Evolutionary conservation across 2,888 invertebrate genomes (phyloP), one percentile per base, ranked within the genome.

Genomic region (Nebria salina): DNA sequence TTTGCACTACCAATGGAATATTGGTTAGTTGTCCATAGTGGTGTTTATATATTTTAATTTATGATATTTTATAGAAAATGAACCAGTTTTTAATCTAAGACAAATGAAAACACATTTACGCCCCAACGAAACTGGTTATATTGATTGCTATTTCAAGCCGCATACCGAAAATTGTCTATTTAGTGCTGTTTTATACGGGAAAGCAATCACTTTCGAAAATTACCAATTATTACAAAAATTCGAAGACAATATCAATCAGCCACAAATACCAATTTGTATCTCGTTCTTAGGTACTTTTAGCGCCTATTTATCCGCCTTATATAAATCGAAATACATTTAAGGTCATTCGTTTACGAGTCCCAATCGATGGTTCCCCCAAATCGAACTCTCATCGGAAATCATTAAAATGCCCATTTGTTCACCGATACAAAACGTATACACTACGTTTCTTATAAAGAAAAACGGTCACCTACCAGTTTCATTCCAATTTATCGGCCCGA

Each of bases 361-460:
- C 9, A 54, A 64, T 26, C 42, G 13, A 15, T 80, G 80, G 80
- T 43, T 9, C 6, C 80, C 80, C 0, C 8, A 42, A 4, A n/a
- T 75, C 8, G 54, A 80, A 64, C 20, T 80, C 15, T 3, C 11
- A 1, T 70, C 75, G 11, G 25, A 75, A n/a, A 13, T 54, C 0
- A 15, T 75, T 11, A n/a, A 11, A 15, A 54, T 80, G 70, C 80
- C 80, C 8, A 15, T 26, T 64, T 75, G 75, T 43, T 1, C 15
- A 2, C 26, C 65, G 43, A 75, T 34, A 42, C 25, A 64, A 15
- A 70, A 20, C 15, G 68, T 75, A 3, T 80, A 34, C 13, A 15
- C 80, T 5, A 80, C 75, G 26, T 68, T 80, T 68, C 20, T n/a
- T 13, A 42, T 80, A 4, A 26, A 75, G 75, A 68, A 72, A 15